A percentile compares a stretch with the other conserved stretches of the same genome.
Evolutionary conservation across 2,113 vertebrate genomes (phyloP).

Genomic region (Scophthalmus maximus): DNA sequence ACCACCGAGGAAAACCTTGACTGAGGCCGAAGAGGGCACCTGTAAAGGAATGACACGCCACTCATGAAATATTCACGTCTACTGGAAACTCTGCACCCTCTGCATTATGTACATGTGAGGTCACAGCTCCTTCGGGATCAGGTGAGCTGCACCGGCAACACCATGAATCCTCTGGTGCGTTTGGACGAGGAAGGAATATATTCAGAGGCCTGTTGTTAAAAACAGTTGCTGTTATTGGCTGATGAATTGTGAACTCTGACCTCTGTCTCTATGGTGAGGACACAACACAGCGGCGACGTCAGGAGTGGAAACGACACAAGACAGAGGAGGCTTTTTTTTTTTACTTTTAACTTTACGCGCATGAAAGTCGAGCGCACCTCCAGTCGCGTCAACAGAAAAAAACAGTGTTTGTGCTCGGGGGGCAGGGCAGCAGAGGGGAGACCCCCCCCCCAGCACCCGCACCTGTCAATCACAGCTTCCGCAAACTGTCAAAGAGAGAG

Average conservation of each 20-base stretch:
- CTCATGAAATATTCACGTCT: constrained; percentile 63
- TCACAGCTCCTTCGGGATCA: constrained; percentile 27
- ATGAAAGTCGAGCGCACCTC: background rate
- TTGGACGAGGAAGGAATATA: too few relatives aligned
- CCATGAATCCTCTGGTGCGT: too few relatives aligned
- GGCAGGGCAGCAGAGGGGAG: too few relatives aligned
- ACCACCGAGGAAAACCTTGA: constrained; percentile 44
- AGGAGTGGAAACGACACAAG: constrained; percentile 5
- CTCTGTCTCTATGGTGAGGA: constrained; percentile 28
- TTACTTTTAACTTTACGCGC: too few relatives aligned
- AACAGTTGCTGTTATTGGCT: background rate
- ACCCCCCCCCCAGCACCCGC: constrained; percentile 32
- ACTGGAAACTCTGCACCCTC: constrained; percentile 58
- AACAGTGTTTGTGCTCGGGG: too few relatives aligned
- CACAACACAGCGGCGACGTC: constrained; percentile 7
- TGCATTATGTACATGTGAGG: background rate
- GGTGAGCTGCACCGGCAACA: background rate
- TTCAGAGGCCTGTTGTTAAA: background rate
- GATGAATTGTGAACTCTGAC: too few relatives aligned
- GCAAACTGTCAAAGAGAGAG: background rate
- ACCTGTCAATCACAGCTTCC: constrained; percentile 56
- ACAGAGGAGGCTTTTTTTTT: background rate
- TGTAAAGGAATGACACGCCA: constrained; percentile 20
- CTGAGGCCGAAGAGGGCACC: constrained; percentile 36
- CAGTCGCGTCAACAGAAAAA: too few relatives aligned